Conservation (phyloP, 2,797 vertebrate genomes). For the Mormyrops boulengeri region DNA sequence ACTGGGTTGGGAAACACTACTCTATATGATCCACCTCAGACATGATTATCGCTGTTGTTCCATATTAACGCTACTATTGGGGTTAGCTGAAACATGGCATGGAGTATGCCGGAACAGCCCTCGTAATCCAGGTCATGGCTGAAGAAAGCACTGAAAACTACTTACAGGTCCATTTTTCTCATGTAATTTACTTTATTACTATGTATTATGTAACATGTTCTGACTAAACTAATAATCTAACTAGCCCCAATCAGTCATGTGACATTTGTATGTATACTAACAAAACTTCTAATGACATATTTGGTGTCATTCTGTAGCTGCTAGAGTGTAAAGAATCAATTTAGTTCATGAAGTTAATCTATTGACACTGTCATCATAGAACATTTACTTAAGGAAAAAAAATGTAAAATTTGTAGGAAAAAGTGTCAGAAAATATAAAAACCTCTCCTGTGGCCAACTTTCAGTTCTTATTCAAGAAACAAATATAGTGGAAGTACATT, state of each 20-base stretch:
- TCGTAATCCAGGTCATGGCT: neutral
- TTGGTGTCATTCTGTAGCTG: neutral
- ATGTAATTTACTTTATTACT: neutral
- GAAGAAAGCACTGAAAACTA: neutral
- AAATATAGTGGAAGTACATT: neutral
- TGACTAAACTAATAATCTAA: neutral
- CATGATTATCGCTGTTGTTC: neutral
- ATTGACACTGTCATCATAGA: neutral
- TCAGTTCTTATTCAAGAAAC: neutral
- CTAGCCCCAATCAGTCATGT: neutral
- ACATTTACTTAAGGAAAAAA: neutral
- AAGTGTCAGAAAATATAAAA: neutral
- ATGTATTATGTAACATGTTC: neutral
- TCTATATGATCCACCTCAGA: neutral
- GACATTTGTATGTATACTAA: neutral
- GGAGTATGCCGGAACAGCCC: neutral
- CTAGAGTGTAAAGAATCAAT: neutral
- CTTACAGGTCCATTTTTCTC: neutral
- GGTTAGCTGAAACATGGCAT: neutral
- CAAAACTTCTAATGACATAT: neutral
- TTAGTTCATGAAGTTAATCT: neutral
- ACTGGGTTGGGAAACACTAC: neutral
- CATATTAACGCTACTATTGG: neutral
- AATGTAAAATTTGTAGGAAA: neutral
- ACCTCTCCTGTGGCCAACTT: neutral